Evolutionary conservation across 2,888 invertebrate genomes (phyloP).

Genomic region (Caprella mutica): DNA sequence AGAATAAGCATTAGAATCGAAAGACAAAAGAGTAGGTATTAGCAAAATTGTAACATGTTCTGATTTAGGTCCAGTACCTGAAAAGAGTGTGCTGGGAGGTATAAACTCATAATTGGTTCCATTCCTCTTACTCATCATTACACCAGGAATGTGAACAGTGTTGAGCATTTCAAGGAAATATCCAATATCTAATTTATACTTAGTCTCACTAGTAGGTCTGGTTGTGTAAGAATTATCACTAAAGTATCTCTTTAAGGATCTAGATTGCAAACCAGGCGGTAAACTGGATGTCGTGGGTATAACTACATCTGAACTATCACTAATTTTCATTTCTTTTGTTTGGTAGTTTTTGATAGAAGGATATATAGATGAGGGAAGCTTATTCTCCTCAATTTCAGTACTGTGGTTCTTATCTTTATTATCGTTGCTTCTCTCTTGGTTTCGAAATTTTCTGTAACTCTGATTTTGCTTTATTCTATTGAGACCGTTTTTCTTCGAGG

Average conservation of each 20-base stretch:
- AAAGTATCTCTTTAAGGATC: constrained; percentile 13
- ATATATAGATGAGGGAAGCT: too few species aligned
- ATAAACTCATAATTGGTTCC: constrained; percentile 14
- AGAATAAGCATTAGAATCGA: background rate
- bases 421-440: too few species aligned
- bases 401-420: too few species aligned
- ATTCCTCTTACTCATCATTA: constrained; percentile 2
- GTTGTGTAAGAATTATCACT: constrained; percentile 13
- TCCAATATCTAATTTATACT: too few species aligned
- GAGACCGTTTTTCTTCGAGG: too few species aligned
- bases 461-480: too few species aligned
- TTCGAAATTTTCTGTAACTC: too few species aligned
- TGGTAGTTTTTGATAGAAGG: background rate
- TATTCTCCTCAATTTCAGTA: too few species aligned
- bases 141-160: constrained; percentile 9
- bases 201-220: constrained; percentile 18
- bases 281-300: background rate
- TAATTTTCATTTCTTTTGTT: background rate
- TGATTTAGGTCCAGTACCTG: constrained; percentile 21
- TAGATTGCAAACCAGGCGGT: constrained; percentile 20
- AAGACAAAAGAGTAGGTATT: background rate
- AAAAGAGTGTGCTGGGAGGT: constrained; percentile 11
- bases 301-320: background rate
- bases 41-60: background rate
- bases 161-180: constrained; percentile 1